Conservation (phyloP, 2,797 vertebrate genomes). For the Danio aesculapii region DNA sequence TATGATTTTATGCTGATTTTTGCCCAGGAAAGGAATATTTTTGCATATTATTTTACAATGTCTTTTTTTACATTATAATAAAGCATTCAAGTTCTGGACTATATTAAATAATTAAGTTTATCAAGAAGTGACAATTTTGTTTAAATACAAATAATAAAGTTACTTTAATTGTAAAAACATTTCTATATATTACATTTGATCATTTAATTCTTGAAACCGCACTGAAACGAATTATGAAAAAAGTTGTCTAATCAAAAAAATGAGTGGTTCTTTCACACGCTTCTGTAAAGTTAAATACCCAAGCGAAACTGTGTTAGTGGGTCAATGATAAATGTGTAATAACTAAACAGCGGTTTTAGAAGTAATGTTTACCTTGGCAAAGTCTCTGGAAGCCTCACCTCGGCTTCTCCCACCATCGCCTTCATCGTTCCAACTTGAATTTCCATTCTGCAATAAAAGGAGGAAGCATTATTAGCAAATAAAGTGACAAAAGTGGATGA, state of each 20-base stretch:
- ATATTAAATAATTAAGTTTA: no score
- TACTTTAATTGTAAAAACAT: background rate
- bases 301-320: slow-evolving; percentile 42
- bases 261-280: background rate
- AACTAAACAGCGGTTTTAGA: slow-evolving; percentile 7
- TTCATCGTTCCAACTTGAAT: slow-evolving; percentile 87
- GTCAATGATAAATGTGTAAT: slow-evolving; percentile 41
- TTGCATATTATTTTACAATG: no score
- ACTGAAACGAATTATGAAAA: no score
- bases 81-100: no score
- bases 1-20: no score
- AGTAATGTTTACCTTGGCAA: slow-evolving; percentile 88
- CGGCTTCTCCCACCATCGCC: slow-evolving; percentile 84
- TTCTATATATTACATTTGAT: background rate
- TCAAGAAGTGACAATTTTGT: no score
- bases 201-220: no score
- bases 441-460: slow-evolving; percentile 78
- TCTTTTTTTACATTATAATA: no score
- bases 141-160: background rate
- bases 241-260: no score
- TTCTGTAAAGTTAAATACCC: background rate
- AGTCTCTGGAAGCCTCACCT: slow-evolving; percentile 94
- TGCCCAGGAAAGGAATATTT: no score
- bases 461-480: slow-evolving; percentile 28
- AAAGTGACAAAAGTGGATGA: slow-evolving; percentile 15